Conservation (phyloP, 1,140 invertebrate species). For the Bombus superbus region DNA sequence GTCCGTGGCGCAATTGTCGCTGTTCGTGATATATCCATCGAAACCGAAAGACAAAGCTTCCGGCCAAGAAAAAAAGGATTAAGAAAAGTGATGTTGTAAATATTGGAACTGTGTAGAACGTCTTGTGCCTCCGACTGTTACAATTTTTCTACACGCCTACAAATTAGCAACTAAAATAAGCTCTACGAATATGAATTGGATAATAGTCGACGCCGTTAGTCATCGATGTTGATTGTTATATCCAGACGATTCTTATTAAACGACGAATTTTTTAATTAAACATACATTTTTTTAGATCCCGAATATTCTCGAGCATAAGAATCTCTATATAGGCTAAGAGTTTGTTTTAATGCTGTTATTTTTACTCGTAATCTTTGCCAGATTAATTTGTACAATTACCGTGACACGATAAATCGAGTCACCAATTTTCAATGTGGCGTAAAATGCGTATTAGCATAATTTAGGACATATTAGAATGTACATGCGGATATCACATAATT, state of each 20-base stretch:
- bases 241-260: not conserved
- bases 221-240: not conserved
- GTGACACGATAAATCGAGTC: not conserved
- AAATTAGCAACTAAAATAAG: not conserved
- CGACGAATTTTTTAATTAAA: not conserved
- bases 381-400: not conserved
- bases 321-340: not conserved
- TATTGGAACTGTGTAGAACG: not conserved
- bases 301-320: not conserved
- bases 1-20: conserved; percentile 84
- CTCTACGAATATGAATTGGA: too few species aligned
- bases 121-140: not conserved
- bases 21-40: conserved; percentile 87
- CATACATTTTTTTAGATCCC: not conserved
- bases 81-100: not conserved
- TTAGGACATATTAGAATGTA: not conserved
- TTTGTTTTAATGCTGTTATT: not conserved
- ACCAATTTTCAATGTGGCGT: not conserved
- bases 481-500: not conserved
- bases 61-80: not conserved
- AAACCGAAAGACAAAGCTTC: conserved; percentile 69
- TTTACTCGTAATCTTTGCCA: not conserved
- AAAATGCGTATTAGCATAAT: not conserved
- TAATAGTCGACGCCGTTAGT: not conserved
- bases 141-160: not conserved